These are phyloP conservation scores for Meloidogyne exigua DNA, from an alignment of 1,140 invertebrate genomes.

Conservation along the genomic window DNA sequence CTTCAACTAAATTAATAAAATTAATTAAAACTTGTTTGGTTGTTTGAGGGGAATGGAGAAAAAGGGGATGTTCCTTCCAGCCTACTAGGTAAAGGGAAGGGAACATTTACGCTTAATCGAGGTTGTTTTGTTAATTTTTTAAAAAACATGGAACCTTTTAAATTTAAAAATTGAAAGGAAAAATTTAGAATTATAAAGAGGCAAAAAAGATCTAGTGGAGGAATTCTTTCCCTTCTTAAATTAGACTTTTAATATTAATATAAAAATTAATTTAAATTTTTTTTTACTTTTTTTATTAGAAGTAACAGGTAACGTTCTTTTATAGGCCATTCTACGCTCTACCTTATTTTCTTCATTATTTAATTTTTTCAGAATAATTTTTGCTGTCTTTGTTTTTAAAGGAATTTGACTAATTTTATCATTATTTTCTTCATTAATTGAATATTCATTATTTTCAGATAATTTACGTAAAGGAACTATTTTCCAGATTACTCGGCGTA, in stretches of 20 bases:
- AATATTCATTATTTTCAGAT: not conserved
- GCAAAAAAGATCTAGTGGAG: too few relatives aligned
- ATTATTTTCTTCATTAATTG: not conserved
- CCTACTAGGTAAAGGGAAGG: too few relatives aligned
- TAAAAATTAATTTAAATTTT: too few relatives aligned
- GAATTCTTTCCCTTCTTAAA: too few relatives aligned
- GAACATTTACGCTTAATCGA: too few relatives aligned
- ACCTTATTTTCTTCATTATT: not conserved
- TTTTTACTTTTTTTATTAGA: not conserved
- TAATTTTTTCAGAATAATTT: not conserved
- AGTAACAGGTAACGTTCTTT: constrained; percentile 5
- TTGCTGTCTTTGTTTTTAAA: not conserved
- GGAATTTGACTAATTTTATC: not conserved
- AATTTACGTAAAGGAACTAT: constrained; percentile 19
- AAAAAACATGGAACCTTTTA: too few relatives aligned
- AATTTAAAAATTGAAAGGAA: too few relatives aligned
- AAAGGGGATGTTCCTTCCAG: too few relatives aligned
- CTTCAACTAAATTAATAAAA: not conserved
- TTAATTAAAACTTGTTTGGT: not conserved
- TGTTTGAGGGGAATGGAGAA: too few relatives aligned
- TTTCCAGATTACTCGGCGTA: constrained; percentile 20
- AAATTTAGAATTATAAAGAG: too few relatives aligned
- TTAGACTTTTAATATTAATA: too few relatives aligned
- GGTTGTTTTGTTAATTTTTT: too few relatives aligned
- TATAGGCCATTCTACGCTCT: constrained; percentile 3